phyloP scores from a whole-genome alignment of 2,797 vertebrate species.

The Enteromius paludinosus region DNA sequence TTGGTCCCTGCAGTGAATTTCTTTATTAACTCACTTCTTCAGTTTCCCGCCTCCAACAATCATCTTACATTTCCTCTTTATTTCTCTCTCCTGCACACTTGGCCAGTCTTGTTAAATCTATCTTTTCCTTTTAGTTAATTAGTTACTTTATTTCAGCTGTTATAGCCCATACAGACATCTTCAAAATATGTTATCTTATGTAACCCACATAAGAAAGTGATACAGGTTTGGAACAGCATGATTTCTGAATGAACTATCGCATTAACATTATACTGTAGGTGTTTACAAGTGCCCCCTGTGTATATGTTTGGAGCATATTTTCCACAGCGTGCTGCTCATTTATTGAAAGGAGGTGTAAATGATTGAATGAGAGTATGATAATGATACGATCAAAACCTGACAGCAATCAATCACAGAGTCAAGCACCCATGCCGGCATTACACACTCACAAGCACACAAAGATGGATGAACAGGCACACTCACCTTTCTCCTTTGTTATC shows the following conservation, averaged over 20 bases:
- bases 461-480: constrained; percentile 19
- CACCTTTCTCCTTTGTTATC: constrained; percentile 44
- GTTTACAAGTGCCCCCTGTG: background rate
- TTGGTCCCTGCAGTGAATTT: constrained; percentile 11
- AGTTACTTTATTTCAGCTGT: background rate
- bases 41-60: background rate
- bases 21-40: constrained; percentile 11
- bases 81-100: background rate
- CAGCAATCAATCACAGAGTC: constrained; percentile 21
- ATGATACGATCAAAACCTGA: constrained; percentile 2
- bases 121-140: background rate
- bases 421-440: constrained; percentile 24
- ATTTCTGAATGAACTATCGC: background rate
- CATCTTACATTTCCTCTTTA: background rate
- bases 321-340: background rate
- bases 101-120: background rate
- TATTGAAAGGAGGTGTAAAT: background rate
- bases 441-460: constrained; percentile 32
- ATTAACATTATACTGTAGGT: background rate
- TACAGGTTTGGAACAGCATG: background rate
- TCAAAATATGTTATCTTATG: background rate
- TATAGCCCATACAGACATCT: background rate
- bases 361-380: constrained; percentile 7
- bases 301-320: background rate
- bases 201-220: background rate